Percentiles rank a stretch among this genome's conserved stretches.
These are phyloP conservation scores for Drosophila seguyi DNA, from an alignment of 1,140 invertebrate species.

Conservation along the genomic window DNA sequence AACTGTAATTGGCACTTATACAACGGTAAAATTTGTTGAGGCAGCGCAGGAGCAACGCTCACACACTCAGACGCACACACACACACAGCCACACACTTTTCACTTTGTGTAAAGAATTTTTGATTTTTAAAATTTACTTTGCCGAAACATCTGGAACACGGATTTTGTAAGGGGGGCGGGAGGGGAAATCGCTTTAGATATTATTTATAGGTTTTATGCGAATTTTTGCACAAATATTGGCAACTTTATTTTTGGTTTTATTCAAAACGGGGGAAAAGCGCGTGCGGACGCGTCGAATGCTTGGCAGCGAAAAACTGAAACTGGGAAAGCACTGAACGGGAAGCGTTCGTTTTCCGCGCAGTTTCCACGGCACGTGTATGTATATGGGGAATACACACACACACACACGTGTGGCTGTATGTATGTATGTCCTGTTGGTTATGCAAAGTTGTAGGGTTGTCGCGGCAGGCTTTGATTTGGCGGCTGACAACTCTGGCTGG, in stretches of 20 bases:
- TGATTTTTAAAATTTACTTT: conserved; percentile 26
- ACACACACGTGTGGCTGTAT: conserved; percentile 7
- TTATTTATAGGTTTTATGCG: conserved; percentile 9
- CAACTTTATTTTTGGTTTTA: neutral
- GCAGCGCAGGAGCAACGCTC: conserved; percentile 66
- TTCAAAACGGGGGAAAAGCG: conserved; percentile 21
- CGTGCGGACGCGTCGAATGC: conserved; percentile 49
- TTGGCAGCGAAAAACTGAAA: conserved; percentile 51
- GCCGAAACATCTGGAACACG: conserved; percentile 35
- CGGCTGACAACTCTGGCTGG: conserved; percentile 53
- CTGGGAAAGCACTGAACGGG: conserved; percentile 31
- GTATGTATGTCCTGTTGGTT: conserved; percentile 52
- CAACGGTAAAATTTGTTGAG: conserved; percentile 70
- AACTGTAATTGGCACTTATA: conserved; percentile 35
- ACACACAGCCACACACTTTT: conserved; percentile 2
- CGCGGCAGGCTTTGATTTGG: conserved; percentile 61
- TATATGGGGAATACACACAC: conserved; percentile 60
- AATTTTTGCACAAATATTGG: conserved; percentile 6
- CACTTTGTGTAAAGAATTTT: neutral
- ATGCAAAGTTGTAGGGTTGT: conserved; percentile 76
- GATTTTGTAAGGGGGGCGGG: conserved; percentile 1
- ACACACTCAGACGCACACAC: conserved; percentile 7
- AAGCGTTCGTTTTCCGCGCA: conserved; percentile 45
- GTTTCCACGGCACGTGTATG: conserved; percentile 59
- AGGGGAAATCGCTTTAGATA: neutral